phyloP scores from a whole-genome alignment of 2,113 vertebrate genomes.

The Pipa parva region DNA sequence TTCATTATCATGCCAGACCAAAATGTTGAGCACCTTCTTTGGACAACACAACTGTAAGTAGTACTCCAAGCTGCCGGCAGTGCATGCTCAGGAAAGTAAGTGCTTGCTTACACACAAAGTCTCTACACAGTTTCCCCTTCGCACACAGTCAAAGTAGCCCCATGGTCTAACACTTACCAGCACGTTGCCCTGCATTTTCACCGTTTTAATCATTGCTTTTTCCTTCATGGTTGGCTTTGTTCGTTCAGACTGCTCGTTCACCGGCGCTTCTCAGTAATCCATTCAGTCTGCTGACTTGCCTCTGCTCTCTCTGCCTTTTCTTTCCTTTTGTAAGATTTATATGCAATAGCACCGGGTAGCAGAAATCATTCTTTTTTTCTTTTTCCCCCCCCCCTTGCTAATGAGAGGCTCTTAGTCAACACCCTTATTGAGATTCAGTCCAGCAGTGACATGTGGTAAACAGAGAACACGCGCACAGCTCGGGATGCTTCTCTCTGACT shows the following conservation, averaged over 20 bases:
- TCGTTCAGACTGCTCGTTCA: background rate
- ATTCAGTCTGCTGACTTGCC: slow-evolving; percentile 16
- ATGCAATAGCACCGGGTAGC: slow-evolving; percentile 7
- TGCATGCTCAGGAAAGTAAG: too few relatives aligned
- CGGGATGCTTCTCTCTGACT: background rate
- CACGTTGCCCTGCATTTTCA: slow-evolving; percentile 93
- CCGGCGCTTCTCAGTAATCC: slow-evolving; percentile 24
- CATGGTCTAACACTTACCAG: slow-evolving; percentile 74
- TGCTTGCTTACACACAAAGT: too few relatives aligned
- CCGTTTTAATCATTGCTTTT: slow-evolving; percentile 90
- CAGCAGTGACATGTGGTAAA: slow-evolving; percentile 21
- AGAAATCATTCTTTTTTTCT: background rate
- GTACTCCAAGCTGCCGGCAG: too few relatives aligned
- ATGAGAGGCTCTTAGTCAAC: slow-evolving; percentile 9
- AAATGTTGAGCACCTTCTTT: too few relatives aligned
- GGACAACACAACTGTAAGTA: too few relatives aligned
- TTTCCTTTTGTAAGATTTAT: slow-evolving; percentile 4
- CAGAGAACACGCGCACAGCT: background rate
- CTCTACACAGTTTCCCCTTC: too few relatives aligned
- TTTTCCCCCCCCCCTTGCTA: background rate
- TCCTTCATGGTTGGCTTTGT: slow-evolving; percentile 76
- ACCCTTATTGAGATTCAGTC: slow-evolving; percentile 22
- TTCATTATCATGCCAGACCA: too few relatives aligned
- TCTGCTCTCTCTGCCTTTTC: background rate
- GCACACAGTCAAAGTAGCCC: background rate